phyloP scores from a whole-genome alignment of 2,113 vertebrate species.

The Jaculus jaculus region DNA sequence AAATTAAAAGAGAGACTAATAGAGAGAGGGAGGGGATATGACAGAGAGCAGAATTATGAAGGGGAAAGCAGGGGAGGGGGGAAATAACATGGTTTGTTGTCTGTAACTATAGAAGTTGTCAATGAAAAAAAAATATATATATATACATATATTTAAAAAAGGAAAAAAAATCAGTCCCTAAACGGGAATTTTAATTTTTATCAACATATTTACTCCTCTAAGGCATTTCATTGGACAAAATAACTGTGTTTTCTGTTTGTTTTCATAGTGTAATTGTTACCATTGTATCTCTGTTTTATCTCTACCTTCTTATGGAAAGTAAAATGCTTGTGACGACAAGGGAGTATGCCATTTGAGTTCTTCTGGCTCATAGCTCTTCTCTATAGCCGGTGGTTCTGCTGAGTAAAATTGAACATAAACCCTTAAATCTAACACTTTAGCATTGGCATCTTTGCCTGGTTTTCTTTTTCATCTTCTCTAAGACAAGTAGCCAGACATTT shows the following conservation, averaged over 20 bases:
- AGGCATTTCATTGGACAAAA: neutral
- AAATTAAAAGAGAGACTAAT: no score
- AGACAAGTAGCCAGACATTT: neutral
- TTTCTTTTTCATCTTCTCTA: neutral
- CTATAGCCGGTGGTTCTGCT: neutral
- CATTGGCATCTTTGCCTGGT: neutral
- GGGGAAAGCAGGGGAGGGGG: no score
- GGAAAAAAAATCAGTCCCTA: neutral
- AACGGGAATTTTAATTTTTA: neutral
- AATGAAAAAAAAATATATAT: no score
- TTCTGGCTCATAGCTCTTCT: accelerated
- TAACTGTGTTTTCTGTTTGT: neutral
- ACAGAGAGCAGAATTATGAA: no score
- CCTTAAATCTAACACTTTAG: neutral
- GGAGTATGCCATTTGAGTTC: accelerated
- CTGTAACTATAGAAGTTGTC: no score
- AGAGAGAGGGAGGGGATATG: no score
- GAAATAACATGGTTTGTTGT: no score
- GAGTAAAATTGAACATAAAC: neutral
- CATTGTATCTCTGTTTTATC: neutral
- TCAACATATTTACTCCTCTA: neutral
- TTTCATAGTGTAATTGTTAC: accelerated
- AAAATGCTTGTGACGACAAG: neutral
- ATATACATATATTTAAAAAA: no score
- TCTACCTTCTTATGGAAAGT: no score